Conservation (phyloP, 2,797 vertebrate species). For the Poecilia wingei region DNA sequence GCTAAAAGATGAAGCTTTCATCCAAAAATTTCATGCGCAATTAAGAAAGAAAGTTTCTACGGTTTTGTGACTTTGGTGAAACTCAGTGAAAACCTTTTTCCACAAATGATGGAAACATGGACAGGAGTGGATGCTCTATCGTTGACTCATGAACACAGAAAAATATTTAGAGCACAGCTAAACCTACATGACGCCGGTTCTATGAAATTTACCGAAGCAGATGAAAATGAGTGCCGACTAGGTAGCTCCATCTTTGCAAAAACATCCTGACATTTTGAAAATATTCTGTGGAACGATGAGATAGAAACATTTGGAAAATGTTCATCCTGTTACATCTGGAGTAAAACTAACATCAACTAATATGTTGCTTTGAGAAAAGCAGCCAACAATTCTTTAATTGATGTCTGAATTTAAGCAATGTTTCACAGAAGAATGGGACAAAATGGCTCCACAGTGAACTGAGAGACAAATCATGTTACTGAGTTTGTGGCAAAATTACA, state of each 20-base stretch:
- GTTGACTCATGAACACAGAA: not conserved
- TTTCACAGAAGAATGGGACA: not conserved
- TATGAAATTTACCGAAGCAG: not conserved
- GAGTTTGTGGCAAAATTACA: not conserved
- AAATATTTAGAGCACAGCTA: not conserved
- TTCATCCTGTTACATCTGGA: not conserved
- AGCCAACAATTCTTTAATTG: not conserved
- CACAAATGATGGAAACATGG: not conserved
- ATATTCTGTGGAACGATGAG: not conserved
- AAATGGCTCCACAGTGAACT: not conserved
- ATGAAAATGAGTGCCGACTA: not conserved
- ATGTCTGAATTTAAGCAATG: not conserved
- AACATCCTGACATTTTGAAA: not conserved
- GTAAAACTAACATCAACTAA: not conserved
- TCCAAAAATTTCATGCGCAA: not conserved
- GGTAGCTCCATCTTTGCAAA: not conserved
- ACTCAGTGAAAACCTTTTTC: not conserved
- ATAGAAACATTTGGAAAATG: not conserved
- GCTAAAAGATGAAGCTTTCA: not conserved
- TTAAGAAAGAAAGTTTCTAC: not conserved
- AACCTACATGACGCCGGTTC: not conserved
- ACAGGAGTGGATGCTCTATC: not conserved
- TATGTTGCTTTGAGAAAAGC: not conserved
- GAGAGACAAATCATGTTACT: not conserved
- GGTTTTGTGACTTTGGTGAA: not conserved